A percentile compares a stretch with the other conserved stretches of the same genome.
These are phyloP conservation scores for fruit fly (Drosophila melanogaster) DNA, from an alignment of 1,140 invertebrate genomes.

Conservation along the genomic window Release_6_plus_ISO1_MT NT_033777.3:18870501-18871000, in stretches of 20 bases:
- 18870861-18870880: not conserved
- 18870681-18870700: slow-evolving; percentile 32
- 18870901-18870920: slow-evolving; percentile 7
- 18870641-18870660: slow-evolving; percentile 32
- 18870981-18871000: slow-evolving; percentile 55
- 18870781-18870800: slow-evolving; percentile 21
- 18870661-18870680: not conserved
- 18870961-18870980: slow-evolving; percentile 34
- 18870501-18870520: slow-evolving; percentile 68
- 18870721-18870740: slow-evolving; percentile 70
- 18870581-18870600: slow-evolving; percentile 57
- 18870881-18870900: not conserved
- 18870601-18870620: slow-evolving; percentile 60
- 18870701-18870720: slow-evolving; percentile 52
- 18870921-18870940: slow-evolving; percentile 26
- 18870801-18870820: not conserved
- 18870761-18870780: not conserved
- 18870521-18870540: slow-evolving; percentile 30
- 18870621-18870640: slow-evolving; percentile 67
- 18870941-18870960: slow-evolving; percentile 33
- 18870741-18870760: slow-evolving; percentile 50
- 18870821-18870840: not conserved
- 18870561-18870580: slow-evolving; percentile 37
- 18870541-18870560: slow-evolving; percentile 12
- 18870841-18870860: not conserved